Conservation (phyloP, 2,113 vertebrate species). For the Emydocephalus ijimae region DNA sequence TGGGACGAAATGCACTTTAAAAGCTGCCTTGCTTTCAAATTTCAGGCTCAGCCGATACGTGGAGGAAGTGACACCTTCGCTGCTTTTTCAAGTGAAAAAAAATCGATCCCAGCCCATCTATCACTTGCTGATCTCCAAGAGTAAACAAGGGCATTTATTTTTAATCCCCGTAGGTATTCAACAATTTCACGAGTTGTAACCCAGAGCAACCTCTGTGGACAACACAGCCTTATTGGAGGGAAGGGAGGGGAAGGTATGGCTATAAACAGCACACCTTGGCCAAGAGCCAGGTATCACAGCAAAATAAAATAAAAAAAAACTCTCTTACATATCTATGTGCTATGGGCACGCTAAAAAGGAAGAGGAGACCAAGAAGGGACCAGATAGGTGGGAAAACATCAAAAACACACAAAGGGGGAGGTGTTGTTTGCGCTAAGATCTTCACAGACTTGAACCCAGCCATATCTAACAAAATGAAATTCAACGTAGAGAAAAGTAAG, state of each 20-base stretch:
- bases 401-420: too few relatives aligned
- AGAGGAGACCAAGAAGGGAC: neutral
- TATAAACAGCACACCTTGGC: slow-evolving; percentile 9
- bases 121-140: neutral
- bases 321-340: neutral
- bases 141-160: neutral
- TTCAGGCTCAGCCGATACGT: too few relatives aligned
- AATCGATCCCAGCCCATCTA: neutral
- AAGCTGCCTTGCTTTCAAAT: too few relatives aligned
- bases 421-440: too few relatives aligned
- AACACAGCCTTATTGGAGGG: neutral
- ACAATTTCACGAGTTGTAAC: neutral
- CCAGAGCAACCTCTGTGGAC: slow-evolving; percentile 8
- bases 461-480: too few relatives aligned
- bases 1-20: too few relatives aligned
- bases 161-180: neutral
- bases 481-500: too few relatives aligned
- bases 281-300: neutral
- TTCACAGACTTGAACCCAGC: too few relatives aligned
- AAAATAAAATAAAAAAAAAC: neutral
- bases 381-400: too few relatives aligned
- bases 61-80: too few relatives aligned
- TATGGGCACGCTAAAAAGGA: neutral
- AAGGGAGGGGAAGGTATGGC: neutral
- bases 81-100: neutral